Base-by-base conservation (phyloP, 2,888 invertebrate species). In the Agapostemon virescens region DNA sequence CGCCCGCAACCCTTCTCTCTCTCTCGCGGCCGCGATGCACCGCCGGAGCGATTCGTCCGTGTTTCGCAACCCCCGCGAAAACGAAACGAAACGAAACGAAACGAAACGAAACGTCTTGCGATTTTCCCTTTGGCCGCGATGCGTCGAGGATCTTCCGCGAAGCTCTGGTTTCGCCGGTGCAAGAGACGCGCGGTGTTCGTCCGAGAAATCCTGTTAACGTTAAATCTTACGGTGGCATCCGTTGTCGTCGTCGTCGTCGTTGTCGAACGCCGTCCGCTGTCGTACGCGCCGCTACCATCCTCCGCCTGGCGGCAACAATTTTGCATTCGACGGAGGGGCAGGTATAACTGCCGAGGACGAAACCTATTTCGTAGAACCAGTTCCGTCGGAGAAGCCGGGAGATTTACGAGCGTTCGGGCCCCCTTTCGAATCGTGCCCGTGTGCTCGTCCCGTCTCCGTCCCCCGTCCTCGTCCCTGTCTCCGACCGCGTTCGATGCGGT, bases 311-410 rank as follows among this genome's bases (percentile, higher is more conserved):
- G 71, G 64, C 69, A 81, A 73, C 83, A 83, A 88, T 89, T 90
- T 90, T 89, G 91, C 88, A 91, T 90, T 89, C 88, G 88, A 88
- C 88, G 88, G 86, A 87, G 85, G 72, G 80, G 82, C 84, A 87
- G 89, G 87, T 86, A 88, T 88, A 88, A 89, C 88, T 90, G 89
- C 85, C 86, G 90, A 83, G 88, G 87, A 86, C 87, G 84, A 87
- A 85, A 87, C 88, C 90, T 91, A 91, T 90, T 91, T 91, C 91
- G 91, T 91, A 90, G 91, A 91, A 91, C 91, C 91, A 91, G 91
- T 91, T 90, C 87, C 88, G 88, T 88, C 87, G 87, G 84, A 81
- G 88, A 83, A 79, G 73, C 73, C 70, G 82, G 84, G 86, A 91
- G 91, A 91, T 91, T 91, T 91, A 91, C 90, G 90, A 91, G 89